Percentiles rank a stretch among this genome's conserved stretches.
These are phyloP conservation scores for Elgaria multicarinata DNA, from an alignment of 2,113 vertebrate species.

Conservation along the genomic window DNA sequence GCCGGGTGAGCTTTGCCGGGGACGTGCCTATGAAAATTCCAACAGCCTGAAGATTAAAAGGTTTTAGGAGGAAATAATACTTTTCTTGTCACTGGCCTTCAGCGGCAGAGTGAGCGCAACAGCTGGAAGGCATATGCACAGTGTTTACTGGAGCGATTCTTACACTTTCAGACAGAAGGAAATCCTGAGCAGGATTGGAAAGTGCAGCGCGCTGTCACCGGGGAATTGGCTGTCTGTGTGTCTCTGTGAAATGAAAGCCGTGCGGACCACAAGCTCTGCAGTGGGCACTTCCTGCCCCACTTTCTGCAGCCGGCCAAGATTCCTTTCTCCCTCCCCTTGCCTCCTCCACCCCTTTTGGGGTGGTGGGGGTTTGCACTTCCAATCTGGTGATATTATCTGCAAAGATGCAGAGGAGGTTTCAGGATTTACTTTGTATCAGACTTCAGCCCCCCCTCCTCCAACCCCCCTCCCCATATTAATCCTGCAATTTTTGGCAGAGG, in stretches of 20 bases:
- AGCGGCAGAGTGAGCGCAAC: constrained; percentile 67
- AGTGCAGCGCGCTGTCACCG: constrained; percentile 67
- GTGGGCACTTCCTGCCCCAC: constrained; percentile 61
- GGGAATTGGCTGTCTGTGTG: constrained; percentile 76
- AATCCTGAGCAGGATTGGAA: constrained; percentile 79
- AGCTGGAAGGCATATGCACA: constrained; percentile 82
- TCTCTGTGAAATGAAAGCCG: constrained; percentile 75
- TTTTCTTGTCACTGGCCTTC: constrained; percentile 76
- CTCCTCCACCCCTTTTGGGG: background rate
- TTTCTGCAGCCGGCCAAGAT: constrained; percentile 45
- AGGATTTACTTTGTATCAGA: constrained; percentile 74
- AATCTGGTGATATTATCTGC: constrained; percentile 59
- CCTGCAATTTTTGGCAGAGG: constrained; percentile 31
- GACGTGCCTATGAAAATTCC: constrained; percentile 66
- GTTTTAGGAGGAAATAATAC: constrained; percentile 77
- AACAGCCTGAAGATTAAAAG: constrained; percentile 72
- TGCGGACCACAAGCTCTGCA: constrained; percentile 65
- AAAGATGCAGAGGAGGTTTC: constrained; percentile 42
- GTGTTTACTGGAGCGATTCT: constrained; percentile 76
- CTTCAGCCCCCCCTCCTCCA: constrained; percentile 54
- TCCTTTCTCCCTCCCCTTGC: constrained; percentile 37
- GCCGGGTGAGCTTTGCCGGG: constrained; percentile 26
- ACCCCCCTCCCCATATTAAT: background rate
- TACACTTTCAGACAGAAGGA: constrained; percentile 83
- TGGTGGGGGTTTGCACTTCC: constrained; percentile 31